Base-by-base conservation (phyloP, 2,888 invertebrate genomes). In the Acleris cristana region DNA sequence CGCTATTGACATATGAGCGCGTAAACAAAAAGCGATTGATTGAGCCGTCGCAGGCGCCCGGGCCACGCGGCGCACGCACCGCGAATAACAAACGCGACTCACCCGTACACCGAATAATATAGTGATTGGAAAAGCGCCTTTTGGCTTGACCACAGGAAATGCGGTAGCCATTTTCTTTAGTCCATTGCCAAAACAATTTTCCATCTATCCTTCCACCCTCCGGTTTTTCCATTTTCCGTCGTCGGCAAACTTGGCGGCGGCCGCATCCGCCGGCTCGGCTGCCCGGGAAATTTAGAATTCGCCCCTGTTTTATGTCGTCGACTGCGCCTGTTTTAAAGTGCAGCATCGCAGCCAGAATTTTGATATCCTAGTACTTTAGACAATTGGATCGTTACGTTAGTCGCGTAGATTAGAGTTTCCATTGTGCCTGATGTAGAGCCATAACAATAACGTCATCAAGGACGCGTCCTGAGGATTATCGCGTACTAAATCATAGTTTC, bases 91-190 rank as follows among this genome's bases (percentile, higher is more conserved):
- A 85, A 76, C 81, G 78, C 68, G 70, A 71, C 64, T 51, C 57
- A 72, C 73, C 73, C 80, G 81, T 71, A 73, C 73, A 68, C 68
- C 79, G 78, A 79, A 79, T 80, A 83, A 83, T 80, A 79, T 80
- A 82, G 78, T 78, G 83, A 88, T 88, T 83, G 87, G 89, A 85
- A 87, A 83, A 86, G 83, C 88, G 89, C 87, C 87, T 89, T 87
- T 89, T 89, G 89, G 88, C 88, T 87, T 88, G 89, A 89, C 90
- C 92, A 84, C 90, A 89, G 92, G 90, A 93, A 92, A 91, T 92
- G 90, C 84, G 86, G 86, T 83, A 81, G 85, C 84, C 83, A 81
- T 85, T 86, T 88, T 85, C 86, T 85, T 85, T 82, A 84, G 82
- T 78, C 84, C 84, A 84, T 85, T 87, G 86, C 87, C 87, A 86